Evolutionary conservation across 2,888 invertebrate species (phyloP).

Genomic region (Calliphora vomitoria): DNA sequence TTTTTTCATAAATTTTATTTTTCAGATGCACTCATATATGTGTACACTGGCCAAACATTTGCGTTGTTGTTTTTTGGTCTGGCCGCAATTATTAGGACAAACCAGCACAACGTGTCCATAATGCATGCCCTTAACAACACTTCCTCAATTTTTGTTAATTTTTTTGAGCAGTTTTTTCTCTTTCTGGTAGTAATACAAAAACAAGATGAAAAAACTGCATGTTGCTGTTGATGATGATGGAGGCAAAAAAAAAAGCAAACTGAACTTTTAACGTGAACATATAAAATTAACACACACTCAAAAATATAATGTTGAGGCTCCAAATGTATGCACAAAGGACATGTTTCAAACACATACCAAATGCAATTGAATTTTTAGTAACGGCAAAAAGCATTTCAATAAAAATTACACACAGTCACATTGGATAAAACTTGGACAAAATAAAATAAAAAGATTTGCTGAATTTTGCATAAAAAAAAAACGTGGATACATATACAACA

Average conservation of each 20-base stretch:
- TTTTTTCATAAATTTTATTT: neutral
- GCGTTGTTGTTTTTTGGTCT: slow-evolving; percentile 66
- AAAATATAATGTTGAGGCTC: slow-evolving; percentile 71
- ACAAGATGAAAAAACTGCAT: slow-evolving; percentile 10
- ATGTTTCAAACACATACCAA: slow-evolving; percentile 68
- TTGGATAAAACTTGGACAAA: slow-evolving; percentile 8
- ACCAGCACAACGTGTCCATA: slow-evolving; percentile 75
- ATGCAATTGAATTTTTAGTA: slow-evolving; percentile 68
- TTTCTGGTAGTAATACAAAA: slow-evolving; percentile 14
- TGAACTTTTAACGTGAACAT: slow-evolving; percentile 68
- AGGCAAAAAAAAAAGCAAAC: slow-evolving; percentile 25
- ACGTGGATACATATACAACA: slow-evolving; percentile 4
- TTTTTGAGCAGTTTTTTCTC: neutral
- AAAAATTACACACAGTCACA: slow-evolving; percentile 29
- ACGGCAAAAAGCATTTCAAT: slow-evolving; percentile 66
- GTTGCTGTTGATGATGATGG: slow-evolving; percentile 8
- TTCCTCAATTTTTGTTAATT: slow-evolving; percentile 54
- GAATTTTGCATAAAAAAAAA: slow-evolving; percentile 29
- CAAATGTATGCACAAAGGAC: slow-evolving; percentile 74
- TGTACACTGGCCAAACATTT: slow-evolving; percentile 50
- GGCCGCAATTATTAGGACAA: slow-evolving; percentile 77
- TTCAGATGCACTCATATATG: neutral
- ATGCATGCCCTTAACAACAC: slow-evolving; percentile 73
- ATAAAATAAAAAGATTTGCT: slow-evolving; percentile 26
- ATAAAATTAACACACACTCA: slow-evolving; percentile 77